Evolutionary conservation across 2,888 invertebrate genomes (phyloP).

Genomic region (Acanthosepion lycidas): DNA sequence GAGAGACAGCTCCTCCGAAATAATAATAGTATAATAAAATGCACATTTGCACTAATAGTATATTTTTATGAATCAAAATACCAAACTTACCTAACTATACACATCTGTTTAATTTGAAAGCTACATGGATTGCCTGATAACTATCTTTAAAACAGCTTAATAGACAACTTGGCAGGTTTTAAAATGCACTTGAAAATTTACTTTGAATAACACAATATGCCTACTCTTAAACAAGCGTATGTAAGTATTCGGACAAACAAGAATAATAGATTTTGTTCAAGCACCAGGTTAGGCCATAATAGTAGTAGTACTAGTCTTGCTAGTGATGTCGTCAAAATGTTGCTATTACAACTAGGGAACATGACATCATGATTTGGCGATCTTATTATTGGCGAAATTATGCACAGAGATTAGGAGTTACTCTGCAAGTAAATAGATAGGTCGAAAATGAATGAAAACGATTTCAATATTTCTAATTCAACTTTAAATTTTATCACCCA

Average conservation of each 20-base stretch:
- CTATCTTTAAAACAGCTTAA: neutral
- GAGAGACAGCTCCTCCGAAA: neutral
- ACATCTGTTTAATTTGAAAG: too few species aligned
- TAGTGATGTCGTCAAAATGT: constrained; percentile 9
- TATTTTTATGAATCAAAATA: too few species aligned
- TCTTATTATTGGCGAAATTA: constrained; percentile 4
- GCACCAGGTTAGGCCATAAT: neutral
- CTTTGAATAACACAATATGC: neutral
- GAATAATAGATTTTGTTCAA: neutral
- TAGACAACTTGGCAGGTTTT: neutral
- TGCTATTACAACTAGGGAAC: neutral
- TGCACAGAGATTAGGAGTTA: neutral
- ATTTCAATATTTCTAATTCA: neutral
- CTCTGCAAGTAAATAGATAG: neutral
- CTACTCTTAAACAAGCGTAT: neutral
- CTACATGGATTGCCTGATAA: neutral
- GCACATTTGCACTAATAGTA: neutral
- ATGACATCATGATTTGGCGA: constrained; percentile 3
- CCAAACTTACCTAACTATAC: too few species aligned
- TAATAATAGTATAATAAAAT: neutral
- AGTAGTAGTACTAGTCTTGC: neutral
- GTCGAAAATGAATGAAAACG: neutral
- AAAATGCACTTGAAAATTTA: neutral
- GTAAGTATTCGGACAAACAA: neutral
- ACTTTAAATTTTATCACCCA: neutral